Conservation (phyloP, 2,888 invertebrate species). For the Apotomis turbidana region DNA sequence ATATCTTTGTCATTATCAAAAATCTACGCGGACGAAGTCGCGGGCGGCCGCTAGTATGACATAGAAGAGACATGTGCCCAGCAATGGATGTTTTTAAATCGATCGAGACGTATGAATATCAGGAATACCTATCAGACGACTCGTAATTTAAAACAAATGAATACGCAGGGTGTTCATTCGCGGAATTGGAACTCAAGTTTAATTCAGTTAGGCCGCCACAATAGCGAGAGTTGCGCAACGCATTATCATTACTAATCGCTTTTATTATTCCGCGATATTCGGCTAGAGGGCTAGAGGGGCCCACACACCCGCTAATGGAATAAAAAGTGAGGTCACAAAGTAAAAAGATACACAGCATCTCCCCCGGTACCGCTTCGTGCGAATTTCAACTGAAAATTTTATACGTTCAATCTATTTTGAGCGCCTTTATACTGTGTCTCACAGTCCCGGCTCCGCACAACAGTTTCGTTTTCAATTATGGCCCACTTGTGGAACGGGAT, state of each 20-base stretch:
- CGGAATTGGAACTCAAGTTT: constrained; percentile 68
- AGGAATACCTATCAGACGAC: constrained; percentile 51
- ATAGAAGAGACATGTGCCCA: too few species aligned
- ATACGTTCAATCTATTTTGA: constrained; percentile 83
- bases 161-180: constrained; percentile 66
- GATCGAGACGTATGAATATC: constrained; percentile 38
- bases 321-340: constrained; percentile 84
- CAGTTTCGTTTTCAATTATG: constrained; percentile 84
- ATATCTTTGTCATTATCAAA: too few species aligned
- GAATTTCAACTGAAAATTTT: constrained; percentile 83
- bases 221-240: constrained; percentile 70
- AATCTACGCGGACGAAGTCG: too few species aligned
- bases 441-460: constrained; percentile 75
- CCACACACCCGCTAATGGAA: constrained; percentile 82
- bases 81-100: too few species aligned
- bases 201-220: constrained; percentile 73
- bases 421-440: constrained; percentile 81
- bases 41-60: too few species aligned
- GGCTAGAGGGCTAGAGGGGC: constrained; percentile 81
- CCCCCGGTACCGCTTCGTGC: constrained; percentile 79
- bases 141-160: constrained; percentile 57
- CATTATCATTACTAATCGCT: constrained; percentile 82
- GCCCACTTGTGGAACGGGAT: constrained; percentile 83
- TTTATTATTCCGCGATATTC: constrained; percentile 83
- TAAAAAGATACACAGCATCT: constrained; percentile 81